Evolutionary conservation across 2,797 vertebrate genomes (phyloP), one percentile per base, ranked within the genome.

Genomic region (Anguilla marmorata): DNA sequence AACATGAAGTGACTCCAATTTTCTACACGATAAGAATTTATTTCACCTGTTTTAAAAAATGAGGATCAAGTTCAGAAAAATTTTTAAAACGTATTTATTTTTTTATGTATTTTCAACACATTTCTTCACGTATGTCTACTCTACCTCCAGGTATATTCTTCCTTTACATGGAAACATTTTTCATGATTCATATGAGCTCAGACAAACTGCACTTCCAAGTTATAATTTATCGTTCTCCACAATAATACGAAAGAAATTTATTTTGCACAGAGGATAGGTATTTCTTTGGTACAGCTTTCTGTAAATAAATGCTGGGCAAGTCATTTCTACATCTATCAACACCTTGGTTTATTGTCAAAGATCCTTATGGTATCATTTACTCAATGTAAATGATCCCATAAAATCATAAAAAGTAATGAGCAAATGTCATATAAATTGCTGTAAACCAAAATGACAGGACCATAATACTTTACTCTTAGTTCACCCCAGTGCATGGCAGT

Each of bases 391-490:
- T 24, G 52, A 54, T 63, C 21, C 24, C 60, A 69, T 69, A 69
- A 66, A 66, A 27, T 27, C 63, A 69, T 69, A 27, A 69, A 69
- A 63, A 3, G 87, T 89, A 85, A 90, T 45, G 83, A 74, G 66
- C 30, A 76, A 37, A 56, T 85, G 24, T 54, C 80, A 87, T 87
- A 79, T 86, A 87, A 89, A 89, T 89, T 86, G 50, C 21, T 86
- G 45, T 27, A 37, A 72, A 72, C 37, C 48, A 48, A 48, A 52
- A 86, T 52, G 66, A 24, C 41, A 48, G 37, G 7, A 1, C 66
- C 12, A 74, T 52, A 19, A 52, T 74, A 7, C 6, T 74, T 45
- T n/a, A 19, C 11, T 72, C n/a, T 37, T 27, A 48, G 85, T 45
- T 85, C 45, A 69, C 3, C 45, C 14, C 21, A 82, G 3, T 50